A percentile compares a stretch with the other conserved stretches of the same genome.
Evolutionary conservation across 2,797 vertebrate species (phyloP).

Genomic region (Gadopsis bispinosus): DNA sequence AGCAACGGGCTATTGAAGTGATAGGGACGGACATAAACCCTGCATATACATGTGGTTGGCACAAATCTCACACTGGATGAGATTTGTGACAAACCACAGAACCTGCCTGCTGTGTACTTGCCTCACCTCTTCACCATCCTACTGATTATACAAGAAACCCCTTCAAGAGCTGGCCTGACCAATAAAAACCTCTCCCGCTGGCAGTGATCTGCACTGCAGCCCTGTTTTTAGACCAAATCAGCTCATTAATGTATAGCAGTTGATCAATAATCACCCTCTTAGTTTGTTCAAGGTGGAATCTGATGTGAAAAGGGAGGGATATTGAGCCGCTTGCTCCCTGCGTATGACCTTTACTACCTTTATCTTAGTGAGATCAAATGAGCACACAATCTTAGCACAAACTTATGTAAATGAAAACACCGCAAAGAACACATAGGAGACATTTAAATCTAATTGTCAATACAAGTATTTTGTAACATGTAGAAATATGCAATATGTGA

Average conservation of each 20-base stretch:
- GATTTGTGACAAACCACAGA: slow-evolving; percentile 24
- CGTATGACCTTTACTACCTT: slow-evolving; percentile 44
- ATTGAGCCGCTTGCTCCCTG: slow-evolving; percentile 58
- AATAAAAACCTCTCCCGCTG: slow-evolving; percentile 26
- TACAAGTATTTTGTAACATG: no score
- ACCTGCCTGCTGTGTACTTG: slow-evolving; percentile 23
- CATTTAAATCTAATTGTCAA: neutral
- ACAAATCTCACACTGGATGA: slow-evolving; percentile 34
- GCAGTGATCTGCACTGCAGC: slow-evolving; percentile 66
- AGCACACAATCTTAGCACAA: neutral
- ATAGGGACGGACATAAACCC: slow-evolving; percentile 39
- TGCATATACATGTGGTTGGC: slow-evolving; percentile 24
- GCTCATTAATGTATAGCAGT: slow-evolving; percentile 81
- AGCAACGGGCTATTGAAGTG: slow-evolving; percentile 18
- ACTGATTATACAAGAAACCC: neutral
- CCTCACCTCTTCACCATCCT: slow-evolving; percentile 15
- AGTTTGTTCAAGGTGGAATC: slow-evolving; percentile 79
- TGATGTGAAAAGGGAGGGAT: slow-evolving; percentile 69
- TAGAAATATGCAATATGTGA: neutral
- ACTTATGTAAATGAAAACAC: neutral
- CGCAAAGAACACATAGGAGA: neutral
- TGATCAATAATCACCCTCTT: slow-evolving; percentile 81
- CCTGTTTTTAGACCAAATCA: slow-evolving; percentile 75
- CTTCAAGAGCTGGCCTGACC: slow-evolving; percentile 38
- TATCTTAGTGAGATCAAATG: slow-evolving; percentile 35